Conservation (phyloP, 2,797 vertebrate species). For the Sphenopsis melanotis region DNA sequence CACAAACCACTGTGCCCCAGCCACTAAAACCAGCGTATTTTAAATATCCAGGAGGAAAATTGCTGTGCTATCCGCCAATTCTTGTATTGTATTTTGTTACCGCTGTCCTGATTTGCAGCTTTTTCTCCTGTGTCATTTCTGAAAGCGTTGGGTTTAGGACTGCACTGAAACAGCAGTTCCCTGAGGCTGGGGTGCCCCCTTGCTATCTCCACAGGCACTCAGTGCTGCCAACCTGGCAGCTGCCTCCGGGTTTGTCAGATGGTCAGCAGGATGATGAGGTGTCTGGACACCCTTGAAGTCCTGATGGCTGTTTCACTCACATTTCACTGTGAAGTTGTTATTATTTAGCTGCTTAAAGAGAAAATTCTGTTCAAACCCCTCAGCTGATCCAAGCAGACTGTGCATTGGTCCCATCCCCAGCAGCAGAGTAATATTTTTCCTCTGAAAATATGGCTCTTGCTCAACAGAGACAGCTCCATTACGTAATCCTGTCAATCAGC, state of each 20-base stretch:
- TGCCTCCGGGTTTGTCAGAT: neutral
- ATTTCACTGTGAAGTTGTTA: neutral
- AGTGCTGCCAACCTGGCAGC: neutral
- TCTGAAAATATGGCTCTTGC: neutral
- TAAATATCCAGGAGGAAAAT: neutral
- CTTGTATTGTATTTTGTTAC: neutral
- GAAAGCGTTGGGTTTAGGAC: neutral
- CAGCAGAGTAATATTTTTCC: neutral
- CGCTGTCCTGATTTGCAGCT: neutral
- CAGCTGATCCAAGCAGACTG: neutral
- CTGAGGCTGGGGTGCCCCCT: neutral
- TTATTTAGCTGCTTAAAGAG: neutral
- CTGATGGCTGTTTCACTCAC: neutral
- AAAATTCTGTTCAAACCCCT: neutral
- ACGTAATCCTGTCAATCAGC: conserved; percentile 32
- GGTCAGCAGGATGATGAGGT: neutral
- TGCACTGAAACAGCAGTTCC: neutral
- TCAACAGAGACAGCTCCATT: conserved; percentile 4
- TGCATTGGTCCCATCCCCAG: neutral
- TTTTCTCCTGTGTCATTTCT: neutral
- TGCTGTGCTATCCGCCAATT: neutral
- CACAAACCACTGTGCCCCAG: neutral
- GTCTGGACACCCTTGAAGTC: conserved; percentile 3
- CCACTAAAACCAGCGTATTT: neutral
- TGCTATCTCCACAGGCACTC: neutral